These are phyloP conservation scores for Rhinoptilus africanus DNA, from an alignment of 2,113 vertebrate genomes.

Conservation along the genomic window DNA sequence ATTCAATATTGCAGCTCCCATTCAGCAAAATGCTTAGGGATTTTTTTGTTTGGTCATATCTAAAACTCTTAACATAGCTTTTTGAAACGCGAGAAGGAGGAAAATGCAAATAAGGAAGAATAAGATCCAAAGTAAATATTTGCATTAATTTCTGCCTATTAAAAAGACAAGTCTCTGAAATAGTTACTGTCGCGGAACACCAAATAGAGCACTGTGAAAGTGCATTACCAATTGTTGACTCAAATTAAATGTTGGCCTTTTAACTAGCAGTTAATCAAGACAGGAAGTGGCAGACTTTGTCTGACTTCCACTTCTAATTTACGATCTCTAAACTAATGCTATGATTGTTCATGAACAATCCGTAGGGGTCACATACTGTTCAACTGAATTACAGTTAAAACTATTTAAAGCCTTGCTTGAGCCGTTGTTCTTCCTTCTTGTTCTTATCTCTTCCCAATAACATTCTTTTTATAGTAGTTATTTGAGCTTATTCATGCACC, in stretches of 20 bases:
- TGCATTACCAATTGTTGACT: background rate
- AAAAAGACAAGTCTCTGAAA: background rate
- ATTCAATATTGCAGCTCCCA: background rate
- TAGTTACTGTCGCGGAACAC: background rate
- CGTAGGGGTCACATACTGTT: background rate
- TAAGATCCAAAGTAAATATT: background rate
- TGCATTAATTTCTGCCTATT: background rate
- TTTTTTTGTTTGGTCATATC: conserved; percentile 25
- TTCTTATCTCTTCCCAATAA: background rate
- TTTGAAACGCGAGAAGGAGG: background rate
- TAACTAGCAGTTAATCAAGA: background rate
- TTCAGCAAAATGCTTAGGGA: background rate
- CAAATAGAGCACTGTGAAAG: background rate
- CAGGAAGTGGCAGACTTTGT: background rate
- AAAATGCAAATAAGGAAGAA: background rate
- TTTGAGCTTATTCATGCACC: background rate
- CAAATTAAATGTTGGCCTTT: background rate
- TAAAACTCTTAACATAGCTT: background rate
- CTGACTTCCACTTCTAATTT: background rate
- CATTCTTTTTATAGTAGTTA: background rate
- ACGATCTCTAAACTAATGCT: background rate
- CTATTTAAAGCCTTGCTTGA: background rate
- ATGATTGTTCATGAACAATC: background rate
- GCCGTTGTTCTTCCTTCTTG: background rate
- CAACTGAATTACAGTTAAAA: background rate